Percentiles rank a stretch among this genome's conserved stretches.
These are phyloP conservation scores for Rhinoptilus africanus DNA, from an alignment of 2,113 vertebrate genomes.

Conservation along the genomic window DNA sequence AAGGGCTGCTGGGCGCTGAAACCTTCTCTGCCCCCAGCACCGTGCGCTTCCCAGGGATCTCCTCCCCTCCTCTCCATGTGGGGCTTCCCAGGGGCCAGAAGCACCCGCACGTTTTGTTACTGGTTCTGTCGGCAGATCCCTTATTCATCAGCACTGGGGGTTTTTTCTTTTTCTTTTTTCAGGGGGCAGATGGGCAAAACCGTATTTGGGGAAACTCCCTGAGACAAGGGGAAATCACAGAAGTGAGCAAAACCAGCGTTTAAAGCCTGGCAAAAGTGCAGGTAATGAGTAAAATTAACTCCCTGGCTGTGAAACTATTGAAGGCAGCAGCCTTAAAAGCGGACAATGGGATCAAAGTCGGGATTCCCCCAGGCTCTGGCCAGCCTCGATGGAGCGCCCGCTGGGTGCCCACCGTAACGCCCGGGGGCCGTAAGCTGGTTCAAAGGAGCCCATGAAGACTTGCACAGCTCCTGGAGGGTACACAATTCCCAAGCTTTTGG, in stretches of 20 bases:
- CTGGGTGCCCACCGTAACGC: neutral
- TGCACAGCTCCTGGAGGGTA: neutral
- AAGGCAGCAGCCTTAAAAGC: neutral
- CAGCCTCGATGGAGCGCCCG: neutral
- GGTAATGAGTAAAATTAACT: neutral
- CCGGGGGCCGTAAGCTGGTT: neutral
- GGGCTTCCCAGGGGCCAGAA: neutral
- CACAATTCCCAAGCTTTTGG: neutral
- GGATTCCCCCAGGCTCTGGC: neutral
- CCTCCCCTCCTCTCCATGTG: neutral
- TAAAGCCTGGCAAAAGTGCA: neutral
- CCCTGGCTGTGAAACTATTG: neutral
- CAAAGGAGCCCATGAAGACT: neutral
- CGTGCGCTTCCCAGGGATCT: accelerated
- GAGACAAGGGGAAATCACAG: neutral
- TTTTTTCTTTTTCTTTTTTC: neutral
- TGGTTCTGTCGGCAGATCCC: accelerated
- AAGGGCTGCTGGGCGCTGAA: neutral
- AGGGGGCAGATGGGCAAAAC: neutral
- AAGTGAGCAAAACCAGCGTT: neutral
- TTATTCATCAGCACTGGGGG: neutral
- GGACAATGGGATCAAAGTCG: neutral
- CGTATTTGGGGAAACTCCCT: neutral
- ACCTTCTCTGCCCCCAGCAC: neutral
- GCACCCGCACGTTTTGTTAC: accelerated